A percentile compares a stretch with the other conserved stretches of the same genome.
Evolutionary conservation across 1,140 invertebrate genomes (phyloP).

Genomic region (Teleogryllus occipitalis): DNA sequence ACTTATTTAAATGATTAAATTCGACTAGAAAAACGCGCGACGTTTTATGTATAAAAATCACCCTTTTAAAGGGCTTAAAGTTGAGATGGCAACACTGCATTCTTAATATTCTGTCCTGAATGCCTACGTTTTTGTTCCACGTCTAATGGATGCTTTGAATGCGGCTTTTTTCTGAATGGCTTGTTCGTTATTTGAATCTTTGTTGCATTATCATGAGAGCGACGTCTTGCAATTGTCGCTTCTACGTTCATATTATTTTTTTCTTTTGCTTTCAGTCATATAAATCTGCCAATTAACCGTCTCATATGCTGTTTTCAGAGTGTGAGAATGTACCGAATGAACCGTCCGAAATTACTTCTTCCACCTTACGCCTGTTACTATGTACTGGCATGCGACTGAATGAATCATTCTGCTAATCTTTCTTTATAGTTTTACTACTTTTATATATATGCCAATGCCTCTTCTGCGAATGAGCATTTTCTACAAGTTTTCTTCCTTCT

Average conservation of each 20-base stretch:
- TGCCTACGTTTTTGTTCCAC: background rate
- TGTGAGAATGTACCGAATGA: background rate
- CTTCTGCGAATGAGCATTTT: background rate
- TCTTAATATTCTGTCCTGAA: background rate
- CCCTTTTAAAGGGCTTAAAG: background rate
- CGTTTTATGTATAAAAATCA: too few species aligned
- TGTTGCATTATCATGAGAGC: background rate
- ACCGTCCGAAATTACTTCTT: background rate
- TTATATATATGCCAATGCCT: background rate
- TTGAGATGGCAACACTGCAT: background rate
- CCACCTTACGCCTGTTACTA: background rate
- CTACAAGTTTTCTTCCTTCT: background rate
- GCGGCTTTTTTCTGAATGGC: background rate
- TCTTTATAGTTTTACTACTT: background rate
- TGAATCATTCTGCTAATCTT: background rate
- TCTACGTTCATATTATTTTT: too few species aligned
- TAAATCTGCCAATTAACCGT: background rate
- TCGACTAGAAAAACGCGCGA: too few species aligned
- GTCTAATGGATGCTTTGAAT: background rate
- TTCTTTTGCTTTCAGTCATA: too few species aligned
- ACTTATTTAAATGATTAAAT: too few species aligned
- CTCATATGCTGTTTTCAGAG: background rate
- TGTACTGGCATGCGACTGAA: background rate
- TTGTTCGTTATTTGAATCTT: background rate
- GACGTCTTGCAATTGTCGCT: too few species aligned